phyloP scores from a whole-genome alignment of 2,888 invertebrate genomes.

The Merodon equestris region DNA sequence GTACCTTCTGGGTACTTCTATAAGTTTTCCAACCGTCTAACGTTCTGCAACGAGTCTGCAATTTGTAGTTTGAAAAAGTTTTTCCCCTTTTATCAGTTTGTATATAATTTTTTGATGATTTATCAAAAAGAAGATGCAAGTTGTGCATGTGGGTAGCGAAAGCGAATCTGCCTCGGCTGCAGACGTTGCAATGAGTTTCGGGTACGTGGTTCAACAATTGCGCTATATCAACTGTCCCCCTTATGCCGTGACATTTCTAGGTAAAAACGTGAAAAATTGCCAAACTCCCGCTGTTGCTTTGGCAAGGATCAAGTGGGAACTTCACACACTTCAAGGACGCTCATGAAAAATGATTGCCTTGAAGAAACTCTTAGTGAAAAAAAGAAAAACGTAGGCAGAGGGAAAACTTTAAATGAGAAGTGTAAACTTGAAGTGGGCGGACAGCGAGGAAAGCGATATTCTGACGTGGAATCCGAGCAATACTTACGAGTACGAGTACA shows the following conservation, averaged over 20 bases:
- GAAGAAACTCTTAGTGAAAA: conserved; percentile 16
- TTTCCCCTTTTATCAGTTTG: conserved; percentile 18
- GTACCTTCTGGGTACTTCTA: background rate
- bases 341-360: conserved; percentile 60
- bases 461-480: too few species aligned
- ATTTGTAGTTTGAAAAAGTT: conserved; percentile 50
- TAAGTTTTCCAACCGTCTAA: background rate
- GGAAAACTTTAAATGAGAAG: conserved; percentile 45
- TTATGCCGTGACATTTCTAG: conserved; percentile 36
- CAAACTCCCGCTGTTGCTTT: conserved; percentile 27
- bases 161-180: too few species aligned
- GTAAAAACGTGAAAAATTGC: conserved; percentile 60
- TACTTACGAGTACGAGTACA: too few species aligned
- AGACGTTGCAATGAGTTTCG: too few species aligned
- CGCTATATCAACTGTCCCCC: conserved; percentile 3
- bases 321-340: conserved; percentile 32
- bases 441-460: conserved; percentile 16
- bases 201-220: background rate
- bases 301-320: conserved; percentile 43
- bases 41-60: conserved; percentile 22
- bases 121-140: conserved; percentile 13
- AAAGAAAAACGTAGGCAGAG: too few species aligned
- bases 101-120: conserved; percentile 3
- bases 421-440: conserved; percentile 20
- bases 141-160: background rate